These are phyloP conservation scores for Eucidaris tribuloides DNA, from an alignment of 35 echinoderm and acorn worm species.

Conservation along the genomic window DNA sequence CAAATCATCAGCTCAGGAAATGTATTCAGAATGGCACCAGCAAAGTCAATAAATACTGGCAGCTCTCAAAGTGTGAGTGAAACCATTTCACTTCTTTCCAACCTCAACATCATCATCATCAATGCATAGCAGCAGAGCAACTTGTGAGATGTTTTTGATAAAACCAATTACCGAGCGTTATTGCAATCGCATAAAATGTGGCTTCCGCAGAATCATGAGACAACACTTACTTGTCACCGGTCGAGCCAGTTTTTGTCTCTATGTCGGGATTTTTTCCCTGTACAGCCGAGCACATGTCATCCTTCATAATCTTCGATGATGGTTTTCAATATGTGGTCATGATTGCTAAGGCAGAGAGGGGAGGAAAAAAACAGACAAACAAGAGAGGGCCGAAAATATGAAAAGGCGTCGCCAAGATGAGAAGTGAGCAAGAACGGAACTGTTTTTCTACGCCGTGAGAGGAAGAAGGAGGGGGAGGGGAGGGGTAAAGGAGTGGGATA, in stretches of 20 bases:
- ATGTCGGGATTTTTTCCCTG: constrained; percentile 1
- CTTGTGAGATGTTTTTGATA: too few species aligned
- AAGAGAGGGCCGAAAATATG: neutral
- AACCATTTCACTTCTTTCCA: too few species aligned
- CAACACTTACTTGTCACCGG: constrained; percentile 5
- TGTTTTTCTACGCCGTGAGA: neutral
- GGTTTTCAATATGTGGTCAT: neutral
- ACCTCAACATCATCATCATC: too few species aligned
- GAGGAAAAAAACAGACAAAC: neutral
- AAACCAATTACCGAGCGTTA: too few species aligned
- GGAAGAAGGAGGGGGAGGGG: neutral
- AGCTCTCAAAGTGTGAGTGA: too few species aligned
- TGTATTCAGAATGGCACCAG: too few species aligned
- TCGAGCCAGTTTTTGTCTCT: neutral
- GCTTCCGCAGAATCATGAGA: too few species aligned
- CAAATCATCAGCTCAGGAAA: too few species aligned
- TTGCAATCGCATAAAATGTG: too few species aligned
- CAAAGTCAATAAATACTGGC: too few species aligned
- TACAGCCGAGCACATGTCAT: neutral
- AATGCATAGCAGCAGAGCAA: too few species aligned
- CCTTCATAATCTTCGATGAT: constrained; percentile 17
- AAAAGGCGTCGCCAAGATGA: neutral
- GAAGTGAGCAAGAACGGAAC: constrained; percentile 9
- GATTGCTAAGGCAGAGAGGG: neutral
- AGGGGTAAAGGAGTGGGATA: neutral